Evolutionary conservation across 2,888 invertebrate genomes (phyloP), one percentile per base, ranked within the genome.

Genomic region (Eustalomyia histrio): DNA sequence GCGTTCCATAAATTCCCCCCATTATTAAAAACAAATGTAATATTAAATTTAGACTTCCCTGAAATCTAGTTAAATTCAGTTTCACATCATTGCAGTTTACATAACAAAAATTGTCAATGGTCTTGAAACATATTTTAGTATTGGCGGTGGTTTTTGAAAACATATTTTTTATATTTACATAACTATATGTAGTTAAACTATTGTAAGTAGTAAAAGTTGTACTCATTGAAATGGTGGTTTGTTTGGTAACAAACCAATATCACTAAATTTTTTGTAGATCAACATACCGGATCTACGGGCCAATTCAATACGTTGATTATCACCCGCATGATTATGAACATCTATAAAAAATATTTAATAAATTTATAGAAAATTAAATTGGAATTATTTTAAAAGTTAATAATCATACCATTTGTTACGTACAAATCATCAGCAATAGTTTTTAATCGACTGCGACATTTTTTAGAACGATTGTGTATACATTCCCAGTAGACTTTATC

Each of bases 401-500:
- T 35, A 55, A 21, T 83, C 84, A 79, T 85, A 90, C 90, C 88
- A 84, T 91, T 91, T 18, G 91, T 90, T 9, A 91, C 88, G 76
- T 87, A 89, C 64, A 91, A 86, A 86, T 89, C 88, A 83, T 91
- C 89, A 2, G 89, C 90, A 60, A 90, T 86, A 10, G 90, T 90
- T 84, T 91, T 91, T 24, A 91, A 82, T 1, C 91, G 89, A 79
- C 91, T 90, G 1, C 90, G 88, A 71, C 91, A 91, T 82, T 90
- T 90, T 68, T 86, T 88, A 2, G 90, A 89, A n/a, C 91, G 88
- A 84, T 91, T 91, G 55, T 90, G 90, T 24, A 91, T 89, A 69
- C 91, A 91, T 83, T 91, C 91, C 91, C 91, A 91, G 60, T 91
- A 91, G n/a, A 90, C 86, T 74, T 89, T 90, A 65, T 91, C 88